Evolutionary conservation across 2,113 vertebrate species (phyloP), one percentile per base, ranked within the genome.

Genomic region (Sceloporus tristichus): DNA sequence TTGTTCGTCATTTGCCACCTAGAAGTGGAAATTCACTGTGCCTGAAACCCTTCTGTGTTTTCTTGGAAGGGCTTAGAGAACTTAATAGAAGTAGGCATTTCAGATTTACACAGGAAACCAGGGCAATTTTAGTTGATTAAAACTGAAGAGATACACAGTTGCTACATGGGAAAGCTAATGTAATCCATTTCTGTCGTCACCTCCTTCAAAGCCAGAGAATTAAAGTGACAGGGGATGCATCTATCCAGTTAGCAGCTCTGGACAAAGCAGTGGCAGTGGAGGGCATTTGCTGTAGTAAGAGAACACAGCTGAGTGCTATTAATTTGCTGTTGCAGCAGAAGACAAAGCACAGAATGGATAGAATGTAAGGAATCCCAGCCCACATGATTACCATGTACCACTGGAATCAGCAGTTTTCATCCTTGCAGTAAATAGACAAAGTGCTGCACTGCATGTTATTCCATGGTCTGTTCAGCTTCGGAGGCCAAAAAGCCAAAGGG

Each of bases 341-440:
- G 65, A 53, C 40, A 85, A 59, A 23, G n/a, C 83, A 59, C 18
- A 74, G 48, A 85, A 75, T 62, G 53, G 34, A 23, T 76, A 62
- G 71, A 85, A 85, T 85, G 83, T 40, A 38, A 85, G 53, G 71
- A 59, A 85, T 85, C 53, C 71, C n/a, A 38, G 71, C 70, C 71
- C n/a, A 59, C 83, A 75, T 8, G 25, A n/a, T 29, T 48, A 16
- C 40, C 1, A 19, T 84, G 81, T 19, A 34, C 82, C 5, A 82
- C 82, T 59, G 18, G 21, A n/a, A 74, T n/a, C 70, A 84, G 70
- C 82, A 84, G 29, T 56, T 84, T 71, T 74, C 48, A 84, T 34
- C 82, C 82, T 74, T 54, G 70, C 29, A 56, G 82, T 70, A 48
- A 82, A 78, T 78, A 7, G 53, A 71, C 81, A 83, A 70, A 83